phyloP scores from a whole-genome alignment of 2,113 vertebrate genomes.

The Corynorhinus townsendii region DNA sequence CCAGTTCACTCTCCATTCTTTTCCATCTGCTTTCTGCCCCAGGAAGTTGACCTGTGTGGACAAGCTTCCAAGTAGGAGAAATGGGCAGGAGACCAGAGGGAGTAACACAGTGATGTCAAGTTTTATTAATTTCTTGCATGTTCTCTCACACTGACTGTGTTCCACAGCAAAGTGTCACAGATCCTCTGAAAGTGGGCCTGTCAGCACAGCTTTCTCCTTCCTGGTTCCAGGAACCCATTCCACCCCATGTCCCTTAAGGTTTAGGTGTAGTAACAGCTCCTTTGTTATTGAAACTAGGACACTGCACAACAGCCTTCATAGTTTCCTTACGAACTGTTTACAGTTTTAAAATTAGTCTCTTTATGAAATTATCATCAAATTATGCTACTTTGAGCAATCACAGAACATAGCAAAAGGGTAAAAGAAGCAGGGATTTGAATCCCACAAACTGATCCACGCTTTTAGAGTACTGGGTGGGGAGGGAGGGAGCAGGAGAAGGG shows the following conservation, averaged over 20 bases:
- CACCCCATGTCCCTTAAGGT: not conserved
- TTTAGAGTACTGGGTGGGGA: not conserved
- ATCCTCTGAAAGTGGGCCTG: not conserved
- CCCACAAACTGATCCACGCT: not conserved
- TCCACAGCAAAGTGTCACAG: not conserved
- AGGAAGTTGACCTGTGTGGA: not conserved
- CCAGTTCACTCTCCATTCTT: not conserved
- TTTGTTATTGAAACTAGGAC: not conserved
- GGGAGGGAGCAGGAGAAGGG: fast-evolving
- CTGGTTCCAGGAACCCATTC: not conserved
- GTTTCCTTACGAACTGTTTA: not conserved
- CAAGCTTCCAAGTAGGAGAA: not conserved
- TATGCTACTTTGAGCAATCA: not conserved
- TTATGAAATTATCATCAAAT: not conserved
- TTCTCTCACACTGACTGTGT: not conserved
- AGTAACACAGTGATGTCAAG: not conserved
- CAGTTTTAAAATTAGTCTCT: not conserved
- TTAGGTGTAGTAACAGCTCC: not conserved
- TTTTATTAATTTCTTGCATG: not conserved
- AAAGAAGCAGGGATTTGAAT: not conserved
- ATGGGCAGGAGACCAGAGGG: not conserved
- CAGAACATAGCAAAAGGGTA: not conserved
- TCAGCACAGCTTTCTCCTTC: not conserved
- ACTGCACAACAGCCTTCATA: not conserved
- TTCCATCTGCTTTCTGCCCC: not conserved